Base-by-base conservation (phyloP, 2,797 vertebrate species). In the Lophius americanus region DNA sequence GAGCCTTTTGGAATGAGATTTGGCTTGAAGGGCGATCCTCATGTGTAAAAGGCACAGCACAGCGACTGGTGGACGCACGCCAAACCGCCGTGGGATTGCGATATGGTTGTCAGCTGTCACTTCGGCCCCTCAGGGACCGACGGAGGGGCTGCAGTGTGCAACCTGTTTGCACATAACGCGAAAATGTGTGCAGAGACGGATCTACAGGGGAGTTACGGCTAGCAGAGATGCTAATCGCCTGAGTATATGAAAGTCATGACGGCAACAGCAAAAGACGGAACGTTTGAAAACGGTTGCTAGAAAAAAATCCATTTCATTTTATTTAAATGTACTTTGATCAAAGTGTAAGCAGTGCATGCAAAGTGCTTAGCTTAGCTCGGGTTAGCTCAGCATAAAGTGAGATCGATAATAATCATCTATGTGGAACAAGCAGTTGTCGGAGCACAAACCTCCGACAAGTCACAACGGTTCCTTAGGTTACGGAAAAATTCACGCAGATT, bases 81-180 rank as follows among this genome's bases (percentile, higher is more conserved):
- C 84, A 90, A 84, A 78, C 82, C 84, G 83, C 80, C 57, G 63
- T 79, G 80, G 85, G 78, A 78, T 75, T 44, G 64, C 70, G 80
- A 81, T 89, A 87, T 80, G 88, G 77, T 81, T 73, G 87, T 89
- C 88, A 83, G 66, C 83, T 88, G 79, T 88, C 84, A 82, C 75
- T 82, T 74, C 51, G 50, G 51, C 50, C 62, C 10, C 64, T 75
- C 51, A 66, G 50, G 68, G 46, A 12, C 46, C 23, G 37, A 12
- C 44, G 44, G 23, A 51, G 37, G 37, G 64, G 55, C 60, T 41
- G 9, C 56, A 51, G 46, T 73, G 56, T 62, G 51, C 35, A 47
- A 7, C 4, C 3, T 51, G 53, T 55, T 52, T 60, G 23, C 41
- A 52, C 47, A 49, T 42, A 50, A 23, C 49, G 63, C 53, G 4